phyloP scores from a whole-genome alignment of 1,140 invertebrate genomes.

The Sarcophaga peregrina region DNA sequence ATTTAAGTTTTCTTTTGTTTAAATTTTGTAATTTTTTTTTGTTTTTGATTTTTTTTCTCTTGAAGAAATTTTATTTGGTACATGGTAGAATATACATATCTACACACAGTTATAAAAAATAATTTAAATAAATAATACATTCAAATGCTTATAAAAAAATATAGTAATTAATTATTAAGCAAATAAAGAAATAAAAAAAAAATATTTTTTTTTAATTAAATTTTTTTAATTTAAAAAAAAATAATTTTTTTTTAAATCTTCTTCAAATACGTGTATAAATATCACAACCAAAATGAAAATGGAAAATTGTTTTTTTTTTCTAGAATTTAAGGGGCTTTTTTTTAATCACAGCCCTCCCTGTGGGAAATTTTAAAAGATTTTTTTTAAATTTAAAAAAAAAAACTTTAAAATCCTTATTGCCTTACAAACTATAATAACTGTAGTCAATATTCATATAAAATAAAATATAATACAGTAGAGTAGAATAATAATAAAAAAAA shows the following conservation, averaged over 20 bases:
- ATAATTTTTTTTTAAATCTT: too few relatives aligned
- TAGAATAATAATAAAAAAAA: background rate
- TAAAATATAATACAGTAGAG: background rate
- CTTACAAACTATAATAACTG: constrained; percentile 38
- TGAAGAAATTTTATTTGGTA: background rate
- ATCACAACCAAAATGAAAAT: background rate
- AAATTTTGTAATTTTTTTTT: constrained; percentile 25
- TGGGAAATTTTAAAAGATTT: too few relatives aligned
- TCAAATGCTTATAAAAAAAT: background rate
- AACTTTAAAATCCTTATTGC: too few relatives aligned
- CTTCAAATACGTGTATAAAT: too few relatives aligned
- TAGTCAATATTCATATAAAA: too few relatives aligned
- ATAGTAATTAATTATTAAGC: background rate
- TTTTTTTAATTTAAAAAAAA: too few relatives aligned
- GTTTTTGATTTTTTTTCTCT: background rate
- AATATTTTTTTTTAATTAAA: too few relatives aligned
- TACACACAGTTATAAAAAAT: background rate
- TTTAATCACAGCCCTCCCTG: too few relatives aligned
- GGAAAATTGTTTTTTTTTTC: background rate
- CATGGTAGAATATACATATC: background rate
- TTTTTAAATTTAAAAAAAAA: too few relatives aligned
- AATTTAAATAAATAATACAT: constrained; percentile 37
- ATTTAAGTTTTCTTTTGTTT: constrained; percentile 29
- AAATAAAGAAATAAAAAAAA: too few relatives aligned
- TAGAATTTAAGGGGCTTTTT: background rate